A percentile compares a stretch with the other conserved stretches of the same genome.
phyloP scores from a whole-genome alignment of 2,113 vertebrate genomes.

The Pseudopipra pipra region DNA sequence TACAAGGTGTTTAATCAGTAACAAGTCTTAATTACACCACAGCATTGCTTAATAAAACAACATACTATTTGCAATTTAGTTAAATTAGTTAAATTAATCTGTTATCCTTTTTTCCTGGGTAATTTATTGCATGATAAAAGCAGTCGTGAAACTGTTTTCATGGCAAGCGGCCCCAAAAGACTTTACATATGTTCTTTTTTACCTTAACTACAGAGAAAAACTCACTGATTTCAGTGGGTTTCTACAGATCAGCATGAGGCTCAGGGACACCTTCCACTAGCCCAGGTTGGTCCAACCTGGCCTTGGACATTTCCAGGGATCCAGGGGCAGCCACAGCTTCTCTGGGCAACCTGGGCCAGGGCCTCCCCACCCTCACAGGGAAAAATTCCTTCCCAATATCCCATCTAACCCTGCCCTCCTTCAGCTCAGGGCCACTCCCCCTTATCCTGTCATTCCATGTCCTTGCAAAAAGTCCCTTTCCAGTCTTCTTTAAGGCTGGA shows the following conservation, averaged over 20 bases:
- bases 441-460: neutral
- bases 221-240: neutral
- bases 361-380: neutral
- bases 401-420: neutral
- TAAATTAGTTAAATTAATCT: slow-evolving; percentile 23
- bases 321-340: neutral
- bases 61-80: neutral
- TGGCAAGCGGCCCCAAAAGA: neutral
- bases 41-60: slow-evolving; percentile 35
- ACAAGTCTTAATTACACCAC: slow-evolving; percentile 4
- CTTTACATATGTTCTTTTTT: neutral
- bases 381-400: neutral
- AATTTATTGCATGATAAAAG: neutral
- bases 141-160: neutral
- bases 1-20: slow-evolving; percentile 16
- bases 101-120: neutral
- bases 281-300: neutral
- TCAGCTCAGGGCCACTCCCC: neutral
- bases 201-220: neutral
- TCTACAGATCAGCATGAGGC: neutral
- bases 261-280: accelerated
- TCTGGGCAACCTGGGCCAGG: neutral
- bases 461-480: neutral
- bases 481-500: neutral
- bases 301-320: neutral